A percentile compares a stretch with the other conserved stretches of the same genome.
Evolutionary conservation across 92 coral and sea anemone genomes (phyloP).

Genomic region (Umimayanthus chanpuru): DNA sequence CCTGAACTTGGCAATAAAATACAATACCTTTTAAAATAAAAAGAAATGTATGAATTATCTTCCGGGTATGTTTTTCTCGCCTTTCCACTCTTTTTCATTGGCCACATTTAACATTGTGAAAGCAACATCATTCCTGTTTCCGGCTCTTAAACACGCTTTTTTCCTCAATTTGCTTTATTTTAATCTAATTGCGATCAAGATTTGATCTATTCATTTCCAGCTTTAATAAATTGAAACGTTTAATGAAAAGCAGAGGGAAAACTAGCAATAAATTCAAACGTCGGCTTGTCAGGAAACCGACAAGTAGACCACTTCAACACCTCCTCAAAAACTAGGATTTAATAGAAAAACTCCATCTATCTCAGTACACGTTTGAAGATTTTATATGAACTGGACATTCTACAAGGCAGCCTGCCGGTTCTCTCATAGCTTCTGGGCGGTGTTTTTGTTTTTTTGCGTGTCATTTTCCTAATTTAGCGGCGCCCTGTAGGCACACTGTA

Average conservation of each 20-base stretch:
- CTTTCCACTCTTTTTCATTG: background rate
- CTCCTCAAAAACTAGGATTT: too few species aligned
- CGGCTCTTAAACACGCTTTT: background rate
- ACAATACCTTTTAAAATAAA: too few species aligned
- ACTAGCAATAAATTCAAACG: background rate
- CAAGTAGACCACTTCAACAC: background rate
- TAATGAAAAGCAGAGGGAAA: too few species aligned
- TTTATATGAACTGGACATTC: background rate
- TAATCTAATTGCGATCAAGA: background rate
- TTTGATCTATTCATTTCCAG: background rate
- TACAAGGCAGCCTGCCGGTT: background rate
- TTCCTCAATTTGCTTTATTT: background rate
- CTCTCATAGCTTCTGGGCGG: background rate
- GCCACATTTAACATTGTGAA: background rate
- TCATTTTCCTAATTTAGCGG: background rate
- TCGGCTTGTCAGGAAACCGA: background rate
- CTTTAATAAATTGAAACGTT: background rate
- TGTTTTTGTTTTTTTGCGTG: background rate
- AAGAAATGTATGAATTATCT: too few species aligned
- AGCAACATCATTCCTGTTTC: background rate
- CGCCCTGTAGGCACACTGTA: background rate
- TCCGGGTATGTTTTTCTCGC: background rate
- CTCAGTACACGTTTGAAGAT: too few species aligned
- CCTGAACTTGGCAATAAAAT: too few species aligned
- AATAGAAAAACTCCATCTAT: too few species aligned